Conservation (phyloP, 2,113 vertebrate genomes). For the Atlantisia rogersi region DNA sequence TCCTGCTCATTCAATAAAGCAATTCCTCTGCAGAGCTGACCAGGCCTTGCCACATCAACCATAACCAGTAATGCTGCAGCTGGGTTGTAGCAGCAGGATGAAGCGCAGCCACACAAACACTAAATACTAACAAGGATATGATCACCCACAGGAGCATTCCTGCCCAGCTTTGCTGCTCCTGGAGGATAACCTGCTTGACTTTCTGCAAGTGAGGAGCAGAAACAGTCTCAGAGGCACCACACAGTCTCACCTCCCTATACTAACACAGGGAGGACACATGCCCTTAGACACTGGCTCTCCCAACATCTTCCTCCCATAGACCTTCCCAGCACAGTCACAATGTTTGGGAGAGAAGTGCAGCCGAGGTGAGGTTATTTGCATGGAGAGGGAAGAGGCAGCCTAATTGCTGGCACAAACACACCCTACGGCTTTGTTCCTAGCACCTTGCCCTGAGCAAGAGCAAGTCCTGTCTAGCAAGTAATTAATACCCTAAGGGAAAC, state of each 20-base stretch:
- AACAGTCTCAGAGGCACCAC: neutral
- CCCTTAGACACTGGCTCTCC: neutral
- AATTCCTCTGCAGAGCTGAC: neutral
- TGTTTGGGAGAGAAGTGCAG: accelerated
- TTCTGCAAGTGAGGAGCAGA: neutral
- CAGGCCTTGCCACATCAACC: neutral
- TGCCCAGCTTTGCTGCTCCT: neutral
- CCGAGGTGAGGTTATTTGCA: neutral
- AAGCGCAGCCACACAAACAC: neutral
- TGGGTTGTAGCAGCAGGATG: accelerated
- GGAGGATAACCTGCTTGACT: neutral
- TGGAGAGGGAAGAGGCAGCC: neutral
- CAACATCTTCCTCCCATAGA: neutral
- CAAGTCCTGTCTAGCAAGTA: neutral
- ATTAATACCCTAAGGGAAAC: slow-evolving; percentile 42
- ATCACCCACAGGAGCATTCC: neutral
- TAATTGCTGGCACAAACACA: neutral
- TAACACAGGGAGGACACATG: neutral
- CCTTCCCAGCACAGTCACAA: neutral
- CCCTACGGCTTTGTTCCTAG: neutral
- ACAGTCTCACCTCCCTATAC: neutral
- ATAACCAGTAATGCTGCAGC: neutral
- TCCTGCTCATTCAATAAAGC: neutral
- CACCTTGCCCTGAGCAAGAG: neutral
- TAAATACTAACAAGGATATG: accelerated